Conservation (phyloP, 2,113 vertebrate species). For the Aspiorhynchus laticeps region DNA sequence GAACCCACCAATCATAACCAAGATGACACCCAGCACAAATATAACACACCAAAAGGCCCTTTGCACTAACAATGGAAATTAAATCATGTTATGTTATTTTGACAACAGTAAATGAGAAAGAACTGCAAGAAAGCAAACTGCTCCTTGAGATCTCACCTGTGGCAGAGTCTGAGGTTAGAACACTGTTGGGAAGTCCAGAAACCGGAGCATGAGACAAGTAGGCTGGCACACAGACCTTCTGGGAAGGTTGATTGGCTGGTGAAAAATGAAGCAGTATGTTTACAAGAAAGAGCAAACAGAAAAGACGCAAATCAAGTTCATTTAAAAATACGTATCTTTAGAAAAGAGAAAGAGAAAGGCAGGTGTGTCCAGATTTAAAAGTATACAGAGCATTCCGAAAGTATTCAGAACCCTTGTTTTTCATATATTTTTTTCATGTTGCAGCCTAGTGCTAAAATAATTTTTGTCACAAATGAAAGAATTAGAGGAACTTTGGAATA, state of each 20-base stretch:
- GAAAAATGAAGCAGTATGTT: slow-evolving; percentile 42
- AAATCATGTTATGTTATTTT: background rate
- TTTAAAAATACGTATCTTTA: background rate
- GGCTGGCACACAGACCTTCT: slow-evolving; percentile 81
- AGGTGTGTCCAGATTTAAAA: background rate
- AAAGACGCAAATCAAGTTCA: background rate
- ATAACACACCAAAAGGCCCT: slow-evolving; percentile 84
- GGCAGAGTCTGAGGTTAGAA: slow-evolving; percentile 76
- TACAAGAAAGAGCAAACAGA: background rate
- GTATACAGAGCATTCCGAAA: background rate
- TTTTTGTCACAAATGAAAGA: background rate
- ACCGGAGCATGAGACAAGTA: slow-evolving; percentile 83
- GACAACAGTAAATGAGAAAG: background rate
- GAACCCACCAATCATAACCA: slow-evolving; percentile 76
- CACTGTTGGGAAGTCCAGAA: slow-evolving; percentile 73
- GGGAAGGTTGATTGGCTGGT: slow-evolving; percentile 79
- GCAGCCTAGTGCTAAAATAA: background rate
- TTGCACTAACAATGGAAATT: slow-evolving; percentile 72
- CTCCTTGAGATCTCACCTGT: slow-evolving; percentile 72
- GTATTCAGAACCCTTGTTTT: background rate
- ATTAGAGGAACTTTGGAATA: background rate
- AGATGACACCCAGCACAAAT: slow-evolving; percentile 78
- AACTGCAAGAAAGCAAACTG: background rate
- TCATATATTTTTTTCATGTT: background rate
- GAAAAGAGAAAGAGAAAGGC: background rate